Base-by-base conservation (phyloP, 2,113 vertebrate genomes). In the Colaptes auratus region DNA sequence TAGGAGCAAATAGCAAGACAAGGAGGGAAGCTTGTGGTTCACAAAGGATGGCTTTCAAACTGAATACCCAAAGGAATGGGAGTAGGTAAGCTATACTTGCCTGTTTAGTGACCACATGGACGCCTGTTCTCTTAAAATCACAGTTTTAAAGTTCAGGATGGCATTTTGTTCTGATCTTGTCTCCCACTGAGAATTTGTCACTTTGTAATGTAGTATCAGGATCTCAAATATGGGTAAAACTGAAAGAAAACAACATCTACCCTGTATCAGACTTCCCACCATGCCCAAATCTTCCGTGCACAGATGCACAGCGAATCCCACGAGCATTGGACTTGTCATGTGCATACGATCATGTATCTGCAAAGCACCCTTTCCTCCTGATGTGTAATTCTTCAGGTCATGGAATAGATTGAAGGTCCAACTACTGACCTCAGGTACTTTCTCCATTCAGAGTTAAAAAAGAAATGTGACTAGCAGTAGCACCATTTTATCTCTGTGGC, bases 191-290 rank as follows among this genome's bases (percentile, higher is more conserved):
- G 4, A 89, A 59, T 25, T 16, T 53, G 39, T 19, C 5, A 20
- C 53, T 89, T 89, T 76, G 3, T 79, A 59, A 71, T 0, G 2
- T 24, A 55, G 36, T 39, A 12, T 39, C 66, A 84, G 39, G 18
- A 56, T 79, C 71, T 89, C 27, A 12, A 28, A 0, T 11, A 53
- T 4, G 0, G 20, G 10, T 61, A 69, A 72, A 53, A 69, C 13
- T n/a, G n/a, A 70, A 42, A 64, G 83, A 11, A 15, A 0, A 42
- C 4, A 20, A 10, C 1, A 1, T n/a, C 50, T 60, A 2, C 46
- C 5, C 9, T 71, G 4, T 42, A 25, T 48, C n/a, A 78, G 53
- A 31, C n/a, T 88, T 50, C 16, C 18, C 42, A 9, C 56, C 76
- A 3, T 28, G 15, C 13, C 10, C 31, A 75, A 76, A 27, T 72